Evolutionary conservation across 2,113 vertebrate species (phyloP), one percentile per base, ranked within the genome.

Genomic region (Rutilus rutilus): DNA sequence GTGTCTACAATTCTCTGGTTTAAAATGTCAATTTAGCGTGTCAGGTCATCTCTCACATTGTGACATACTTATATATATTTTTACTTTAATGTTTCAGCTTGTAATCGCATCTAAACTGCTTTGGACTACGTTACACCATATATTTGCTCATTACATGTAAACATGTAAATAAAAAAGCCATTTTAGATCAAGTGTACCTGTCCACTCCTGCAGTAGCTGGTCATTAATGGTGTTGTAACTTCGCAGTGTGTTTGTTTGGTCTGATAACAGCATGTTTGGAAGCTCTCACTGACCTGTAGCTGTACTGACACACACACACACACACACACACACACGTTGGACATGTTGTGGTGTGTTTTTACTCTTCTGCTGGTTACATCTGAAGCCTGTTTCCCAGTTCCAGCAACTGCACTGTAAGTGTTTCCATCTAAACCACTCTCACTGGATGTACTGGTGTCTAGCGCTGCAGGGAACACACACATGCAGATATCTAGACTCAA

Each of bases 211-310:
- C n/a, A 59, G 52, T 39, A 42, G 52, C 21, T 78, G 21, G 54
- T 17, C 39, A 25, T 17, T 10, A 42, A 5, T 62, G 12, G 21
- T 79, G 77, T 60, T 79, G 77, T 42, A 79, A 79, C 23, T 6
- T 64, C 0, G 33, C 30, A 12, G 42, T 52, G 62, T 82, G 79
- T 82, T 69, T 69, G 80, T 82, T 36, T 79, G 36, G 60, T 27
- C 62, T 82, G 62, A 82, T 82, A 69, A 52, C 62, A 69, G 45
- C 45, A 33, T 82, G 80, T 82, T 82, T 69, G 33, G 25, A 82
- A 69, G 64, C 67, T 82, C 45, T 82, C 59, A 27, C 62, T 82
- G 64, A 69, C 45, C 64, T 69, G 80, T 36, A n/a, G 78, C 3
- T 19, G 57, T 78, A 36, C 54, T 17, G n/a, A 15, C 8, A 42